A percentile compares a stretch with the other conserved stretches of the same genome.
phyloP scores from a whole-genome alignment of 2,113 vertebrate species.

The Sterrhoptilus dennistouni region DNA sequence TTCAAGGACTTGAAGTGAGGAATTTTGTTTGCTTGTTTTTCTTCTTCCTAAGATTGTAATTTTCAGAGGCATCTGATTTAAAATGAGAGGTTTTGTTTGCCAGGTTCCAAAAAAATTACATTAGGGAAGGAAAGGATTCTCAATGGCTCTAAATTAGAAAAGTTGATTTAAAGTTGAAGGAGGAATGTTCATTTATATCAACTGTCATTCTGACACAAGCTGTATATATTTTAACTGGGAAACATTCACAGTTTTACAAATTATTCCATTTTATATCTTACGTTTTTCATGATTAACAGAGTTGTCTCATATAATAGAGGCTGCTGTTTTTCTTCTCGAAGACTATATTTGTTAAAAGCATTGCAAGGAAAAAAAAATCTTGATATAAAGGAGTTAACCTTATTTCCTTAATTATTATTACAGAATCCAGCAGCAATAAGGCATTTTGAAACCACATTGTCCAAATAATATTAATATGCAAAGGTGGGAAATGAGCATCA shows the following conservation, averaged over 20 bases:
- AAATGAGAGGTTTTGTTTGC: not conserved
- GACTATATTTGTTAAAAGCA: slow-evolving; percentile 9
- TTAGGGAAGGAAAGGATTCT: not conserved
- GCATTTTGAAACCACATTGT: not conserved
- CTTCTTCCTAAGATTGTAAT: not conserved
- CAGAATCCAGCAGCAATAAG: slow-evolving; percentile 15
- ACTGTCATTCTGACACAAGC: not conserved
- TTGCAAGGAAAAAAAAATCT: not conserved
- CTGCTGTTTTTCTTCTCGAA: slow-evolving; percentile 3
- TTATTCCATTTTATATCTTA: not conserved
- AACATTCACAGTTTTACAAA: not conserved
- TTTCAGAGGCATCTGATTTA: not conserved
- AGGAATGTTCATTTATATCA: not conserved
- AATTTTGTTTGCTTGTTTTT: slow-evolving; percentile 4
- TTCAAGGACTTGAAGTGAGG: not conserved
- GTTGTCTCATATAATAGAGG: not conserved
- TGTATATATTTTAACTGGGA: not conserved
- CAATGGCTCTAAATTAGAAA: not conserved
- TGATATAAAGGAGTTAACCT: slow-evolving; percentile 33
- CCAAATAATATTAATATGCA: slow-evolving; percentile 56
- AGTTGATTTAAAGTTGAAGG: not conserved
- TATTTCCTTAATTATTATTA: slow-evolving; percentile 20
- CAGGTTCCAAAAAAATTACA: not conserved
- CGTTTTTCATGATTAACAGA: slow-evolving; percentile 31
- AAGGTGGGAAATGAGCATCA: slow-evolving; percentile 29